phyloP scores from a whole-genome alignment of 1,140 invertebrate genomes.

The Nymphalis io region DNA sequence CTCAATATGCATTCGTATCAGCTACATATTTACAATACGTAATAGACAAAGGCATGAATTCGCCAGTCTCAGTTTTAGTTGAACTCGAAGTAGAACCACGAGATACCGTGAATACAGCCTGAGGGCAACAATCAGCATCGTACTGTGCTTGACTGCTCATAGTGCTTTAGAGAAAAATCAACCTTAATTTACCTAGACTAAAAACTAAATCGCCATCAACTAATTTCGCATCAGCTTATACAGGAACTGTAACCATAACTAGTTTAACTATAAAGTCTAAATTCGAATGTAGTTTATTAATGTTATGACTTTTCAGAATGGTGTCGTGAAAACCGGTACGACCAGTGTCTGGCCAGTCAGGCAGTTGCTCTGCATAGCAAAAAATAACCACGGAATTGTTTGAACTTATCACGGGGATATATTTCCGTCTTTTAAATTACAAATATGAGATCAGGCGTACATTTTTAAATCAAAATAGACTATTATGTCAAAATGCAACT shows the following conservation, averaged over 20 bases:
- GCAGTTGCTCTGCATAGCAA: slow-evolving; percentile 59
- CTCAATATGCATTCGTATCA: not conserved
- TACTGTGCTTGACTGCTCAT: slow-evolving; percentile 5
- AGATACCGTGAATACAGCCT: slow-evolving; percentile 44
- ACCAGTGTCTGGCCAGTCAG: slow-evolving; percentile 59
- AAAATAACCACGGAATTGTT: slow-evolving; percentile 56
- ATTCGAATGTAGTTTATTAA: not conserved
- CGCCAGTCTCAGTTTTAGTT: slow-evolving; percentile 35
- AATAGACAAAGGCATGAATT: slow-evolving; percentile 26
- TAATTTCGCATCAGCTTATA: not conserved
- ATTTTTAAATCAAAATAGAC: not conserved
- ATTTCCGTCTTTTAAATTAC: slow-evolving; percentile 41
- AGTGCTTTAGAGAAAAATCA: slow-evolving; percentile 30
- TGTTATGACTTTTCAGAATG: slow-evolving; percentile 30
- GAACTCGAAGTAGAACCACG: slow-evolving; percentile 41
- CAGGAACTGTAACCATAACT: slow-evolving; percentile 11
- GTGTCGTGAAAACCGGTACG: slow-evolving; percentile 52
- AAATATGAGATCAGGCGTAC: slow-evolving; percentile 14
- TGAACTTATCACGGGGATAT: slow-evolving; percentile 51
- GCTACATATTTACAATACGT: slow-evolving; percentile 18
- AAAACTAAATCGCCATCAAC: slow-evolving; percentile 29
- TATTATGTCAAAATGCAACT: not conserved
- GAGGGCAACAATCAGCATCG: slow-evolving; percentile 40
- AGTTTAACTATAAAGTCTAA: not conserved
- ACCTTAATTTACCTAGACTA: slow-evolving; percentile 31